Conservation (phyloP, 2,888 invertebrate genomes). For the Acanthoscelides obtectus region DNA sequence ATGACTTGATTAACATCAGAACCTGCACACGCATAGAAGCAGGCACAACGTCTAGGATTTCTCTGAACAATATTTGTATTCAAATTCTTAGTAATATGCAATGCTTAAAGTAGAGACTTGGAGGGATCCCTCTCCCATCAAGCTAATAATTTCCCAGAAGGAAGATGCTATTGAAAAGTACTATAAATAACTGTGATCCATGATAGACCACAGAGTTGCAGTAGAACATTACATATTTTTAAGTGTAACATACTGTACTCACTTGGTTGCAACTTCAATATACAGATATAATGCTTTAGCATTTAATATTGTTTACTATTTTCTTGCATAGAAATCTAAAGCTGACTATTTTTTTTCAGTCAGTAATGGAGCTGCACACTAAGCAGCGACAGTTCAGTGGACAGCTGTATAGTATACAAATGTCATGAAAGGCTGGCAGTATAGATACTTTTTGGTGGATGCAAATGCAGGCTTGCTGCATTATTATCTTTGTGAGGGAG, state of each 20-base stretch:
- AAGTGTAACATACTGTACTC: neutral
- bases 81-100: too few relatives aligned
- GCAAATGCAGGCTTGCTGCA: conserved; percentile 85
- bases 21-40: too few relatives aligned
- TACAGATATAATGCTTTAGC: neutral
- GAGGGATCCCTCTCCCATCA: too few relatives aligned
- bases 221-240: neutral
- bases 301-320: neutral
- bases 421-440: conserved; percentile 96
- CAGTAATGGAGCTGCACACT: conserved; percentile 46
- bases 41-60: too few relatives aligned
- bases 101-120: too few relatives aligned
- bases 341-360: conserved; percentile 22
- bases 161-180: conserved; percentile 6
- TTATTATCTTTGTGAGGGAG: conserved; percentile 82
- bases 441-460: conserved; percentile 90
- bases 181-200: neutral
- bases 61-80: too few relatives aligned
- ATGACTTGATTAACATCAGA: too few relatives aligned
- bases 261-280: neutral
- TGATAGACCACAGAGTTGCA: too few relatives aligned
- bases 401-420: conserved; percentile 90
- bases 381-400: conserved; percentile 61
- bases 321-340: neutral
- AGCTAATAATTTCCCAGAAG: too few relatives aligned